Base-by-base conservation (phyloP, 2,797 vertebrate genomes). In the Austrolebias charrua region DNA sequence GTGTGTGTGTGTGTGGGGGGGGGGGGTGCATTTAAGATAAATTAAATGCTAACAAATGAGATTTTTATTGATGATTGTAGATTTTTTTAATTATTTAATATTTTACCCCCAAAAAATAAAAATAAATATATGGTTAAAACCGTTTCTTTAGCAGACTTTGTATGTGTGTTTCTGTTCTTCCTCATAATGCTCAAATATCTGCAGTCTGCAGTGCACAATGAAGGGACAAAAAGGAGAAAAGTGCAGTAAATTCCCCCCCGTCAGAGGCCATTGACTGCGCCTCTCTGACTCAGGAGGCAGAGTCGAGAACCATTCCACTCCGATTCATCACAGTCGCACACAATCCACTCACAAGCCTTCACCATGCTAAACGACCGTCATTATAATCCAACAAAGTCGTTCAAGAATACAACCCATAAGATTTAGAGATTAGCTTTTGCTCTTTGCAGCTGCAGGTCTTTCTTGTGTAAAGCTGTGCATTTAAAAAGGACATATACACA, bases 231-330 rank as follows among this genome's bases (percentile, higher is more conserved):
- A 40, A 75, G 38, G 50, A 70, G 53, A 66, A 60, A 76, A 57
- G 42, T 57, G 60, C 53, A 57, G 79, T 73, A 73, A 6, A 82
- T 78, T 77, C 78, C 78, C 63, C 81, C 90, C 84, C 46, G 70
- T 91, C 85, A 82, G 78, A 83, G 73, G 72, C 79, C 76, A 76
- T 85, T 81, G 85, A 82, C 71, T 71, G 64, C 75, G 79, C 77
- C 81, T 75, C 66, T 9, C 68, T 74, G 76, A 84, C 76, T 72
- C 69, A 81, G 42, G 77, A 84, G 81, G 76, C 74, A 65, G 66
- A 74, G 63, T 73, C 63, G 58, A 72, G 73, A 80, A 81, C 75
- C 71, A 24, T 78, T 71, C 69, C 57, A 62, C 72, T 71, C 76
- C 77, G 77, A 86, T 90, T 72, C 57, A 81, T 90, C 82, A 80